Conservation (phyloP, 2,113 vertebrate genomes). For the Loxodonta africana region DNA sequence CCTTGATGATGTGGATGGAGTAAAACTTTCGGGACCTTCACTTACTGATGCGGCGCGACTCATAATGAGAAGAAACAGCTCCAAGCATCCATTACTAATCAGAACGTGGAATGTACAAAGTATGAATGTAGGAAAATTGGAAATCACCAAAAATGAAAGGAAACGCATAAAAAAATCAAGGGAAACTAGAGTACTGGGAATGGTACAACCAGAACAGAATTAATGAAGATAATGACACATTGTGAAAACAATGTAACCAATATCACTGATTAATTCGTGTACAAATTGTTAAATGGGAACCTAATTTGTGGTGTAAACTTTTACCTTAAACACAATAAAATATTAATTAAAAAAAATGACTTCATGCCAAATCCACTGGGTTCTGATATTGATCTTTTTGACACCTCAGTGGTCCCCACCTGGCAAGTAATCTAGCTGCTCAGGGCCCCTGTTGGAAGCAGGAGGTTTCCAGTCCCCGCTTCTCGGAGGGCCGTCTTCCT, state of each 20-base stretch:
- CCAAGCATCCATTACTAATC: too few relatives aligned
- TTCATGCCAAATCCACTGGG: not conserved
- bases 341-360: not conserved
- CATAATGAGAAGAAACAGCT: too few relatives aligned
- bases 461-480: not conserved
- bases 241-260: not conserved
- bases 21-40: too few relatives aligned
- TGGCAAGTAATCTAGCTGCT: not conserved
- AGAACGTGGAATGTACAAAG: too few relatives aligned
- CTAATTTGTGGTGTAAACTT: not conserved
- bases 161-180: not conserved
- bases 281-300: not conserved
- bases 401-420: not conserved
- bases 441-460: not conserved
- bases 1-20: too few relatives aligned
- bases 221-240: not conserved
- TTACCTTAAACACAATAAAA: not conserved
- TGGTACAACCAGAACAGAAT: not conserved
- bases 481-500: not conserved
- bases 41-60: too few relatives aligned
- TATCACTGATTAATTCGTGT: not conserved
- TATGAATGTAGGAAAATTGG: too few relatives aligned
- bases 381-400: not conserved
- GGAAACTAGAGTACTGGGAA: not conserved
- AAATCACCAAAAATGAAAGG: too few relatives aligned